Conservation (phyloP, 2,888 invertebrate species). For the Xestobium rufovillosum region DNA sequence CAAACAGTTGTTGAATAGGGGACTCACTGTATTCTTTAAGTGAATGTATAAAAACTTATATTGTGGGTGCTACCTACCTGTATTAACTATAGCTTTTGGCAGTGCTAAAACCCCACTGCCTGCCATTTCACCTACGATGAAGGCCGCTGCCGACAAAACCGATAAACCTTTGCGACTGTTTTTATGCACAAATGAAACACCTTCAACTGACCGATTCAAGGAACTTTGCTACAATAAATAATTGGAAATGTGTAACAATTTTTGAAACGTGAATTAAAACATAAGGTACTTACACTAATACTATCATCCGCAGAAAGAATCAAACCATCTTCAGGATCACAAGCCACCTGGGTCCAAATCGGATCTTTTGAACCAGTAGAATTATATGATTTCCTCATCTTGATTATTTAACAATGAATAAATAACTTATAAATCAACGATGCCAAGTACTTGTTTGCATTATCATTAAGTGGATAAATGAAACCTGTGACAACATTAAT, state of each 20-base stretch:
- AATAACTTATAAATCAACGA: too few species aligned
- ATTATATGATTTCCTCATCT: slow-evolving; percentile 17
- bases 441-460: too few species aligned
- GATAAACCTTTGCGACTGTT: slow-evolving; percentile 36
- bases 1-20: too few species aligned
- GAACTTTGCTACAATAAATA: slow-evolving; percentile 6
- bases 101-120: slow-evolving; percentile 65
- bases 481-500: too few species aligned
- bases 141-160: slow-evolving; percentile 49
- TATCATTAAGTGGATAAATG: too few species aligned
- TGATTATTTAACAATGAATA: too few species aligned
- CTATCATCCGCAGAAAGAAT: not conserved
- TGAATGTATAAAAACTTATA: too few species aligned
- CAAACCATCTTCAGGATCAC: slow-evolving; percentile 29
- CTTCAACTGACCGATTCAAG: too few species aligned
- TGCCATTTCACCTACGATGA: slow-evolving; percentile 64
- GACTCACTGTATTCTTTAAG: too few species aligned
- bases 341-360: slow-evolving; percentile 34
- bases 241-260: not conserved
- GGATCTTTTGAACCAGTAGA: slow-evolving; percentile 30
- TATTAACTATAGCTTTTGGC: slow-evolving; percentile 55
- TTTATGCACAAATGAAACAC: slow-evolving; percentile 2
- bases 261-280: not conserved
- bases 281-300: not conserved
- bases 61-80: slow-evolving; percentile 55